A percentile compares a stretch with the other conserved stretches of the same genome.
Conservation (phyloP, 1,140 invertebrate genomes). For the Lepidostoma basale region DNA sequence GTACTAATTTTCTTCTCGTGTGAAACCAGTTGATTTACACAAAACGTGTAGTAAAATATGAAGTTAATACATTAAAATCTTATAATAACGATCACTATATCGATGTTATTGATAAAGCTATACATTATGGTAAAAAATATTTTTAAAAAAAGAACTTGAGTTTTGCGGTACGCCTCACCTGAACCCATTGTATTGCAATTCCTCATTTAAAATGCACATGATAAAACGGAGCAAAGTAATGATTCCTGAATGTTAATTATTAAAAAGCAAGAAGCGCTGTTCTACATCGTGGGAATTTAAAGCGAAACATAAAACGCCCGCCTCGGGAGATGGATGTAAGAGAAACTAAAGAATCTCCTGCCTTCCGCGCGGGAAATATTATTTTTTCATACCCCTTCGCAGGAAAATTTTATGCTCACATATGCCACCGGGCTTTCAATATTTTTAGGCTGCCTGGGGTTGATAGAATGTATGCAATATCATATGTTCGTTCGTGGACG, state of each 20-base stretch:
- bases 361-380: neutral
- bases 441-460: neutral
- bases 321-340: neutral
- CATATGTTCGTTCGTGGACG: too few species aligned
- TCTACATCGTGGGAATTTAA: neutral
- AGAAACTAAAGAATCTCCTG: neutral
- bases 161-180: too few species aligned
- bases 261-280: neutral
- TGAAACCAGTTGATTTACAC: too few species aligned
- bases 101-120: too few species aligned
- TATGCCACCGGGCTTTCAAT: constrained; percentile 2
- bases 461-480: constrained; percentile 7
- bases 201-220: neutral
- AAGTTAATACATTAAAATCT: too few species aligned
- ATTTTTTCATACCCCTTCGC: constrained; percentile 7
- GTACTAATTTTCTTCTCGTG: too few species aligned
- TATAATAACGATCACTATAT: too few species aligned
- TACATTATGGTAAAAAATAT: too few species aligned
- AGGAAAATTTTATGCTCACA: neutral
- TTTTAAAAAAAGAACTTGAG: too few species aligned
- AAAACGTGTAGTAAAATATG: too few species aligned
- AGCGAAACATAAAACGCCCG: neutral
- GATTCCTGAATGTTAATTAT: constrained; percentile 4
- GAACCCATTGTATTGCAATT: neutral
- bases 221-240: neutral